These are phyloP conservation scores for Psittacula derbiana DNA, from an alignment of 2,797 vertebrate species.

Conservation along the genomic window DNA sequence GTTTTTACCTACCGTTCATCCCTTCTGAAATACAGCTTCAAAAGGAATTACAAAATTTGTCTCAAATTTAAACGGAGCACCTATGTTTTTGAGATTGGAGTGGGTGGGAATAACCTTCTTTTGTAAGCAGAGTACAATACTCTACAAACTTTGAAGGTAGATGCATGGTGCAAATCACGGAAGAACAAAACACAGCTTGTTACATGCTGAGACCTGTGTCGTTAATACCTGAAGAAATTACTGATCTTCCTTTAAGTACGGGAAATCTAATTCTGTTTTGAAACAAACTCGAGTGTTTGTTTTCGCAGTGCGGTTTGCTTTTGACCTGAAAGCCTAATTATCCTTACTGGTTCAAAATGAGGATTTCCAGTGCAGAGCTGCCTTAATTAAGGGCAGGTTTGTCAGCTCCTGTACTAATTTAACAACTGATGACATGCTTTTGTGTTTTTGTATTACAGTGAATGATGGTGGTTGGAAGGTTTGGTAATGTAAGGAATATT, in stretches of 20 bases:
- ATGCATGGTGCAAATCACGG: background rate
- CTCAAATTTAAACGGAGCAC: background rate
- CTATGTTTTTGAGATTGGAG: background rate
- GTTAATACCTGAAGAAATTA: conserved; percentile 69
- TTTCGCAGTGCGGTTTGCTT: conserved; percentile 26
- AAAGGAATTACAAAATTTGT: background rate
- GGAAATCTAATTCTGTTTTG: conserved; percentile 69
- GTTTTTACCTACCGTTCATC: accelerated
- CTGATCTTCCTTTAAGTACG: conserved; percentile 44
- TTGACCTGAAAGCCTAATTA: conserved; percentile 64
- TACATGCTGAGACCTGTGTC: conserved; percentile 2
- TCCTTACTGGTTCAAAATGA: conserved; percentile 55
- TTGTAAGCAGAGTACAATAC: background rate
- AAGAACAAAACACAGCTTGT: conserved; percentile 27
- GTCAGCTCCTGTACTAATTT: conserved; percentile 26
- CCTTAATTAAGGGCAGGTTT: conserved; percentile 52
- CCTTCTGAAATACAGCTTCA: background rate
- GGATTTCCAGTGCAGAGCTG: conserved; percentile 53
- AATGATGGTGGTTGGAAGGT: background rate
- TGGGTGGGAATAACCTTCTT: background rate
- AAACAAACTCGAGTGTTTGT: conserved; percentile 60
- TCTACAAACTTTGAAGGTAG: conserved; percentile 36
- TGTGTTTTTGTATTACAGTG: background rate
- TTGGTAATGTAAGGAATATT: background rate
- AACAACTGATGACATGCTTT: background rate